Conservation (phyloP, 2,888 invertebrate genomes). For the Seira ritae region DNA sequence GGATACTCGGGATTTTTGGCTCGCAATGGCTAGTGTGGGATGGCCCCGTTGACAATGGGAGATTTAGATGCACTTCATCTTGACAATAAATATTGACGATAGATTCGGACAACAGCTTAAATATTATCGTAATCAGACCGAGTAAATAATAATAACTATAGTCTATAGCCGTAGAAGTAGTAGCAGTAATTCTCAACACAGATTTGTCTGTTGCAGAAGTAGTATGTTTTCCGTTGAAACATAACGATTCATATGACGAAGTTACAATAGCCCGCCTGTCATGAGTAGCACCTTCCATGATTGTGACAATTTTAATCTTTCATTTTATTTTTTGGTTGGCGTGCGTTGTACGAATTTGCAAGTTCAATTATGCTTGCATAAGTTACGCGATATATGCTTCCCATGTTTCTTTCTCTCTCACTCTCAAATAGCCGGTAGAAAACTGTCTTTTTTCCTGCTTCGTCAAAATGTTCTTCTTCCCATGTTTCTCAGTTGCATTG, state of each 20-base stretch:
- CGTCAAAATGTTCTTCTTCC: background rate
- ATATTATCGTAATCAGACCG: slow-evolving; percentile 1
- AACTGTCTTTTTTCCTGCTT: slow-evolving; percentile 1
- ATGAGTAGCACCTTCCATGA: slow-evolving; percentile 60
- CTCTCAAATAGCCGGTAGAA: background rate
- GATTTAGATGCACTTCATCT: slow-evolving; percentile 8
- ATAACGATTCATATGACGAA: slow-evolving; percentile 12
- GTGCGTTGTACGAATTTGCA: slow-evolving; percentile 33
- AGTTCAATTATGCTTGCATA: slow-evolving; percentile 2
- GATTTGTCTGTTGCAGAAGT: slow-evolving; percentile 20
- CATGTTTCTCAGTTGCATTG: background rate
- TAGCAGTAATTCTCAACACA: slow-evolving; percentile 16
- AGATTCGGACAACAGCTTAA: slow-evolving; percentile 6
- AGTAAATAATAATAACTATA: slow-evolving; percentile 5
- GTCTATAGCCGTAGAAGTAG: slow-evolving; percentile 22
- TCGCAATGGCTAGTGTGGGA: slow-evolving; percentile 9
- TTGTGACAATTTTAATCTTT: slow-evolving; percentile 53
- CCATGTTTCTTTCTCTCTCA: background rate
- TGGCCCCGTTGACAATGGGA: slow-evolving; percentile 20
- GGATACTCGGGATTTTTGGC: slow-evolving; percentile 9
- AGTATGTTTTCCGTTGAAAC: slow-evolving; percentile 19
- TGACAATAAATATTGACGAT: background rate
- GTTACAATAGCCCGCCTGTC: slow-evolving; percentile 28
- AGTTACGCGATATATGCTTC: slow-evolving; percentile 9
- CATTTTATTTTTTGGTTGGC: slow-evolving; percentile 56